Conservation (phyloP, 2,797 vertebrate genomes). For the Benthosema pterotum region DNA sequence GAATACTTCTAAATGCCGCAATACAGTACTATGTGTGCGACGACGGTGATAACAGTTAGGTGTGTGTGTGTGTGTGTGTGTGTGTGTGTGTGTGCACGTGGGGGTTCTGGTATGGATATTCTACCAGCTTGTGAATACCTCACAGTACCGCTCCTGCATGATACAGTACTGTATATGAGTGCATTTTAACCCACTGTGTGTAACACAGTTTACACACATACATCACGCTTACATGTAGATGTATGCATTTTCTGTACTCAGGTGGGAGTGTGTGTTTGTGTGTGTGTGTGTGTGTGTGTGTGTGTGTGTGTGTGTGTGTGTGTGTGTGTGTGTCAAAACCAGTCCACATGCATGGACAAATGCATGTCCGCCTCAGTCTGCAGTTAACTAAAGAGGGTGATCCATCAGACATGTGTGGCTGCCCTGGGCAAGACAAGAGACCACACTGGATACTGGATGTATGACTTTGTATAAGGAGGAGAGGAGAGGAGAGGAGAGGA, state of each 20-base stretch:
- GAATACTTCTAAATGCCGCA: no score
- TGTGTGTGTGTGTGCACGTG: no score
- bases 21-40: no score
- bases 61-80: no score
- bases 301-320: slow-evolving; percentile 4
- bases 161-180: slow-evolving; percentile 47
- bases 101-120: not conserved
- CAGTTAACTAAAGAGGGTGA: slow-evolving; percentile 32
- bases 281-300: slow-evolving; percentile 20
- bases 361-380: slow-evolving; percentile 7
- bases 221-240: slow-evolving; percentile 6
- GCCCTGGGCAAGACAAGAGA: slow-evolving; percentile 18
- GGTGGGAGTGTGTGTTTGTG: not conserved
- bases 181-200: slow-evolving; percentile 12
- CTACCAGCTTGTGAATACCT: slow-evolving; percentile 15
- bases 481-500: slow-evolving; percentile 6
- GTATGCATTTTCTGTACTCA: not conserved
- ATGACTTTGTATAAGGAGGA: not conserved
- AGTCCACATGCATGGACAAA: no score
- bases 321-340: not conserved
- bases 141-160: slow-evolving; percentile 21
- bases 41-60: no score
- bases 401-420: slow-evolving; percentile 46
- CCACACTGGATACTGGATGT: not conserved
- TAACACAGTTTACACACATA: no score